Base-by-base conservation (phyloP, 2,888 invertebrate species). In the Drosophila macrospina region DNA sequence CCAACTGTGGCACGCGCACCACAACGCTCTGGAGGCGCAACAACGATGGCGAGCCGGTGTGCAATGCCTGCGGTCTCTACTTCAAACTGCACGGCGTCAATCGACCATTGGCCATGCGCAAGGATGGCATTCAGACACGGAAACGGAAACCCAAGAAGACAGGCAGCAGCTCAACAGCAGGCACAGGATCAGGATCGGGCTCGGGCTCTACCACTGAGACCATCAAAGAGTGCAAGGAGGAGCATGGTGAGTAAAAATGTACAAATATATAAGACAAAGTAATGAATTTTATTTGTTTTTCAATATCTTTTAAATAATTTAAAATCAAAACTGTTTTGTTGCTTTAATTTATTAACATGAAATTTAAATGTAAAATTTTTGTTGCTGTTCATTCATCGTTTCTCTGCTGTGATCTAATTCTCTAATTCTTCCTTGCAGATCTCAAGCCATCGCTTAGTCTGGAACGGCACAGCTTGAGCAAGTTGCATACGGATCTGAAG, bases 11-110 rank as follows among this genome's bases (percentile, higher is more conserved):
- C 67, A 99, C 99, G n/a, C 95, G 97, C 65, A 97, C 97, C 86
- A 99, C 99, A 45, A 99, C 99, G 20, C 94, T 99, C 56, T 99
- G 99, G 99, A 94, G 99, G 61, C 95, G 99, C 77, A 99, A 99
- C 94, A 96, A 98, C 93, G 98, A 98, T 91, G 99, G 99, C 47
- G 98, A 99, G 92, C 98, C 99, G 0, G 99, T 99, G 41, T 99
- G 99, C 94, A 99, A 99, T 93, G 98, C 99, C 11, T 99, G 99
- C 92, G 99, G 98, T 0, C 94, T 99, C 52, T 99, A 99, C 93
- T 98, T 96, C 93, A 99, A 99, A 92, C 94, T 99, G 75, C 99
- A 99, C 92, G 97, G 97, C 69, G 97, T 98, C 61, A 97, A 97
- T 93, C 93, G 98, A 76, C 98, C 98, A 2, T 91, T 97, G 88